Percentiles rank a stretch among this genome's conserved stretches.
These are phyloP conservation scores for Drosophila parabipectinata DNA, from an alignment of 1,140 invertebrate species.

Conservation along the genomic window DNA sequence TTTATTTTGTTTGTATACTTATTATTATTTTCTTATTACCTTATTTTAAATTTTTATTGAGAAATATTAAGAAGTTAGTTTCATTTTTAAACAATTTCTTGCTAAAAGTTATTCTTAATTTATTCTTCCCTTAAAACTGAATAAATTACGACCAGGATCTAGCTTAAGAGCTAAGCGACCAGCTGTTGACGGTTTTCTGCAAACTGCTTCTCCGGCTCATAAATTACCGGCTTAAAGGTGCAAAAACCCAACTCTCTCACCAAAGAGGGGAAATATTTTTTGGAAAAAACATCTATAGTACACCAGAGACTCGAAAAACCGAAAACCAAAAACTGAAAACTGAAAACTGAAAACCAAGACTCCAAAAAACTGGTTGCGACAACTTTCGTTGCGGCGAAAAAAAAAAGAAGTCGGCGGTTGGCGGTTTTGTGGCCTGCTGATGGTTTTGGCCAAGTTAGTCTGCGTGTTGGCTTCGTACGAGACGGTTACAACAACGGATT, in stretches of 20 bases:
- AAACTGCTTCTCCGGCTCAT: not conserved
- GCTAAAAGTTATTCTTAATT: too few relatives aligned
- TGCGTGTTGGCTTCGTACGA: constrained; percentile 57
- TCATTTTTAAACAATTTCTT: too few relatives aligned
- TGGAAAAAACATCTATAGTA: not conserved
- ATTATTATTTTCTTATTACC: too few relatives aligned
- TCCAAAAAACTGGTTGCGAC: constrained; percentile 63
- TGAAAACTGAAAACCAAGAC: constrained; percentile 20
- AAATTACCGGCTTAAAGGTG: constrained; percentile 8
- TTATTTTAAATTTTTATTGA: too few relatives aligned
- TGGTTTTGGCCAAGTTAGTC: constrained; percentile 56
- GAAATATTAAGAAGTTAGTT: too few relatives aligned
- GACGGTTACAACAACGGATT: constrained; percentile 49
- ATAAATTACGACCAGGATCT: not conserved
- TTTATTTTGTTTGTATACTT: too few relatives aligned
- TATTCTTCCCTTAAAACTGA: too few relatives aligned
- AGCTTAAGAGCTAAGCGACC: not conserved
- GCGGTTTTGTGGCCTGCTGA: not conserved
- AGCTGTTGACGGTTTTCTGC: not conserved
- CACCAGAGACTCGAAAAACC: not conserved
- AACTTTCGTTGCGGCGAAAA: constrained; percentile 60
- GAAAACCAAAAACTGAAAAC: constrained; percentile 5
- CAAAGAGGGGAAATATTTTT: not conserved
- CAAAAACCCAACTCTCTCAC: not conserved
- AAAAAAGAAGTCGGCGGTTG: not conserved